Base-by-base conservation (phyloP, 2,113 vertebrate genomes). In the Canis aureus region DNA sequence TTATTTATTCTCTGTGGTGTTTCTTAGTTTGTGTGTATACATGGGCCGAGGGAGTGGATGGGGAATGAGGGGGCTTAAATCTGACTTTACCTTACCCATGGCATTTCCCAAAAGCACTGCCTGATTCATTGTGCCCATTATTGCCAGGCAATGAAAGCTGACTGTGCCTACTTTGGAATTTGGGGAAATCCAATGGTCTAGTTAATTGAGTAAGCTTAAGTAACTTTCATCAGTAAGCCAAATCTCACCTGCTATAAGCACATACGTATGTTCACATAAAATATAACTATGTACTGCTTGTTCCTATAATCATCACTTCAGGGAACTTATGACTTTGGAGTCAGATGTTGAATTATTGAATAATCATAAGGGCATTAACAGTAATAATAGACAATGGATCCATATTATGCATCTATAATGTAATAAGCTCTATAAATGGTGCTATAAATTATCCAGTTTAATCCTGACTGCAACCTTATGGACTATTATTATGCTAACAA, bases 41-140 rank as follows among this genome's bases (percentile, higher is more conserved):
- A 5, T 59, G 13, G 25, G 3, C 9, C 27, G 5, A 4, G 25
- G 16, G 11, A 74, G 11, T 29, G 10, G 1, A 9, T 5, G 5
- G 3, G 32, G 2, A 8, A 19, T 22, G 3, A 69, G 2, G 2
- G 11, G 8, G 22, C 5, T 3, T n/a, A 51, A 51, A 74, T 10
- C 9, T 20, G 53, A 53, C 10, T 1, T 87, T 16, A 85, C 1
- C 11, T 60, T 35, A 43, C 1, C 8, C 29, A 10, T 71, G 15
- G 19, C 13, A 73, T 20, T 59, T 91, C 25, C 5, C 20, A 10
- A 79, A 82, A 96, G 16, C 3, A 81, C 15, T 32, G 32, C 2
- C 11, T 35, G 43, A 62, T 91, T 38, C 62, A 12, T 53, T 16
- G 0, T 38, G 73, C 15, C 60, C 16, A 3, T 85, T 81, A 32